Evolutionary conservation across 2,113 vertebrate genomes (phyloP).

Genomic region (Bungarus multicinctus): DNA sequence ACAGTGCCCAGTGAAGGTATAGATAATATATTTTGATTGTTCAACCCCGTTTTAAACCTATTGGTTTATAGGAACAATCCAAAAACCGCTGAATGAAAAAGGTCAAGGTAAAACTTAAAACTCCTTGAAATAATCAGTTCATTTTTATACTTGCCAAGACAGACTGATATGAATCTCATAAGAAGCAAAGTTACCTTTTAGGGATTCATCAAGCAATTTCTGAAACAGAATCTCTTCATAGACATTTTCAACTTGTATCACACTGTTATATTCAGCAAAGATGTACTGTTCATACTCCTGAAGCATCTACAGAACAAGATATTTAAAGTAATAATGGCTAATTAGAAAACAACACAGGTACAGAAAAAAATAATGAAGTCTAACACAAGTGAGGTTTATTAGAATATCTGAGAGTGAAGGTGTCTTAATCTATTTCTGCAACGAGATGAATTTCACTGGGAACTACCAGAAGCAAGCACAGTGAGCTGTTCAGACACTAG

Average conservation of each 20-base stretch:
- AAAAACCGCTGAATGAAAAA: fast-evolving
- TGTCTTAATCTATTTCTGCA: neutral
- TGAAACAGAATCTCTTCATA: conserved; percentile 86
- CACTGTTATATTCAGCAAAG: conserved; percentile 78
- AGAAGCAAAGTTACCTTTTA: conserved; percentile 76
- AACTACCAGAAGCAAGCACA: neutral
- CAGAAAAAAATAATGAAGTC: neutral
- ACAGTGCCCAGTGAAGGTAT: neutral
- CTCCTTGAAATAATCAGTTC: neutral
- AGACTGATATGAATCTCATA: neutral
- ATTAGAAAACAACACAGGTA: neutral
- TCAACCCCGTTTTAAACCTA: neutral
- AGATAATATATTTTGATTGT: neutral
- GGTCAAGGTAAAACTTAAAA: neutral
- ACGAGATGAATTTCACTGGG: neutral
- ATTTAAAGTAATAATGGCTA: neutral
- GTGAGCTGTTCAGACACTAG: neutral
- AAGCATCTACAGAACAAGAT: conserved; percentile 74
- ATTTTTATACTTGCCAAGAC: neutral
- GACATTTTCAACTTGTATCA: conserved; percentile 87
- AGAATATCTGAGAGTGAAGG: neutral
- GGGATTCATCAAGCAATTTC: conserved; percentile 78
- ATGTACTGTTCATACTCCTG: conserved; percentile 81
- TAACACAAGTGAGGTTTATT: neutral
- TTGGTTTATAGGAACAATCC: neutral